Conservation (phyloP, 2,113 vertebrate species). For the Poicephalus gulielmi region DNA sequence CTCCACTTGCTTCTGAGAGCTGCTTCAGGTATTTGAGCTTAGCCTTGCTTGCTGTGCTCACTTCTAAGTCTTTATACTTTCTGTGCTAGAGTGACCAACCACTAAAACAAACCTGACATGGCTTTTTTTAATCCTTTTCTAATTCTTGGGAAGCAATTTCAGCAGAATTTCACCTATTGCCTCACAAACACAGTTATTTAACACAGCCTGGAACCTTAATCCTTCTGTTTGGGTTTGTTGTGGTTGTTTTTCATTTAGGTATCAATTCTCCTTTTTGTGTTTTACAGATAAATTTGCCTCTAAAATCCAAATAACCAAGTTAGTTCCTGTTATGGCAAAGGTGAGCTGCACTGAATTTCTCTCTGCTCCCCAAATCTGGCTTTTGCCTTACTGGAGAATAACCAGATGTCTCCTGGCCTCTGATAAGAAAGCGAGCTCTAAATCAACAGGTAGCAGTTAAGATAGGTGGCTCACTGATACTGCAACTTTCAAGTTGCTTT, state of each 20-base stretch:
- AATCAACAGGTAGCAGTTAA: neutral
- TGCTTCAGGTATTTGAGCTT: neutral
- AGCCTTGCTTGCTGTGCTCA: neutral
- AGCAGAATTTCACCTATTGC: neutral
- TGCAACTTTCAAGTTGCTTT: neutral
- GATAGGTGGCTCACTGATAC: neutral
- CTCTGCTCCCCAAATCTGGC: neutral
- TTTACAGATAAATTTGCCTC: neutral
- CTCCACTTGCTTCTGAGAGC: conserved; percentile 20
- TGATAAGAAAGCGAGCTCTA: neutral
- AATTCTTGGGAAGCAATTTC: neutral
- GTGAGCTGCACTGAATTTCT: neutral
- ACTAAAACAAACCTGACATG: neutral
- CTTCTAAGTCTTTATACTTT: neutral
- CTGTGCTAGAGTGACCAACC: neutral
- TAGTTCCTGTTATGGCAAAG: neutral
- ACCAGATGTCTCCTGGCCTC: neutral
- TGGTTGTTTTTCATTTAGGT: neutral
- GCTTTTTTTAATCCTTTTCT: neutral
- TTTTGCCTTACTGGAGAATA: neutral
- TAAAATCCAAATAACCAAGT: neutral
- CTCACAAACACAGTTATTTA: neutral
- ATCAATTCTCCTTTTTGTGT: neutral
- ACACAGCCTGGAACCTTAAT: neutral
- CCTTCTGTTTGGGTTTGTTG: neutral